Evolutionary conservation across 2,113 vertebrate genomes (phyloP), one percentile per base, ranked within the genome.

Genomic region (Myiozetetes cayanensis): DNA sequence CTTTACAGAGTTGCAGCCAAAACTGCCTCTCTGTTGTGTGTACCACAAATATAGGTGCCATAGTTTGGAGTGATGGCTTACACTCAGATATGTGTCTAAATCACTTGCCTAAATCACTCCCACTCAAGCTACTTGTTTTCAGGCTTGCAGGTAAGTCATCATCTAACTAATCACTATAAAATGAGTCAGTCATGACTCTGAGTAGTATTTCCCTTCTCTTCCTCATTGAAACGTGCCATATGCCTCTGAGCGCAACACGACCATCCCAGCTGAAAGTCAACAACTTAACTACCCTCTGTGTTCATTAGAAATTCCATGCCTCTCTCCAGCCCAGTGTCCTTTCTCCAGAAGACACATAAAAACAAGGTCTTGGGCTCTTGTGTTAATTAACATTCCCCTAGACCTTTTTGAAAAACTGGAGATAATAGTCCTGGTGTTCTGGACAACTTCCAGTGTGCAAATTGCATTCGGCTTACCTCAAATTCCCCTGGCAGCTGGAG

Each of bases 331-430:
- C 53, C 58, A 0, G 23, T 79, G 94, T 90, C 96, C 96, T 96
- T 97, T 86, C 92, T 97, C 71, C 80, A 73, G 77, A 95, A 96
- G 92, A 94, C 90, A 90, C 88, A 96, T 94, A 96, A 96, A 97
- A 93, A 72, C 93, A 96, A 97, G 96, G 94, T 96, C 94, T 97
- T 90, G 66, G 73, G 76, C 77, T 85, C 58, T 89, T 70, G 80
- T 73, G 83, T 92, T 96, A 96, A 97, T 97, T 97, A 97, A 91
- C 86, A 92, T 92, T 96, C 93, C 77, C 58, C 28, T 61, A 95
- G 85, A 90, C 70, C 88, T 89, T 96, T 96, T 82, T 82, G 80
- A 86, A 95, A 89, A 96, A 89, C 68, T 90, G 62, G 62, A 96
- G 92, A 96, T 96, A 96, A 96, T 96, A 94, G 88, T 75, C 37